Conservation (phyloP, 1,140 invertebrate genomes). For the Helicoverpa zea region DNA sequence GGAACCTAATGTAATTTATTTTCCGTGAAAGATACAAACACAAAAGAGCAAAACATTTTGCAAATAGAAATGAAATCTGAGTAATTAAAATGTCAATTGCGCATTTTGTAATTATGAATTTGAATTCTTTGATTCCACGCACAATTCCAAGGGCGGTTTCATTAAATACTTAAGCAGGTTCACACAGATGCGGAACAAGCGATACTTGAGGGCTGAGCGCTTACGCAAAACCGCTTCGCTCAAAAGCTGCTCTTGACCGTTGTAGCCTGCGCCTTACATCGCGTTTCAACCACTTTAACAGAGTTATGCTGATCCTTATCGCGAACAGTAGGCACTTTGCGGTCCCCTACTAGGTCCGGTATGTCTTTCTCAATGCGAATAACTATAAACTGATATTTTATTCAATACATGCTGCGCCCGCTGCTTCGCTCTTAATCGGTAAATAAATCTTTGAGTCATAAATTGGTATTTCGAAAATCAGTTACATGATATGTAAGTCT, state of each 20-base stretch:
- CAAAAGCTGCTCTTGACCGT: slow-evolving; percentile 8
- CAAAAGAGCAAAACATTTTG: neutral
- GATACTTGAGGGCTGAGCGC: neutral
- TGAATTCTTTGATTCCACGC: neutral
- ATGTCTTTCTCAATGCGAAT: slow-evolving; percentile 65
- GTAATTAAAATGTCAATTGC: neutral
- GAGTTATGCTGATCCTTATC: slow-evolving; percentile 66
- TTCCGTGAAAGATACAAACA: neutral
- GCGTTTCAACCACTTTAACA: slow-evolving; percentile 56
- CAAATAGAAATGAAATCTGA: neutral
- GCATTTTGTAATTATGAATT: neutral
- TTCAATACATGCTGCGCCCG: slow-evolving; percentile 39
- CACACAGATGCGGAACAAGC: neutral
- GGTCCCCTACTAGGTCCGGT: slow-evolving; percentile 67
- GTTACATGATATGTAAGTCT: slow-evolving; percentile 18
- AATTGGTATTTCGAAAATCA: slow-evolving; percentile 40
- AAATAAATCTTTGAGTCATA: slow-evolving; percentile 35
- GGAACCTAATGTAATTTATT: neutral
- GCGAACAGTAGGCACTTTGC: slow-evolving; percentile 57
- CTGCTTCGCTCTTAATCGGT: slow-evolving; percentile 21
- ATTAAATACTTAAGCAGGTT: slow-evolving; percentile 27
- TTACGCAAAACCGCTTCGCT: slow-evolving; percentile 10
- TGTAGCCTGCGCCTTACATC: slow-evolving; percentile 38
- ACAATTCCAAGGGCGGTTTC: slow-evolving; percentile 21
- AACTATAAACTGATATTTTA: slow-evolving; percentile 51